These are phyloP conservation scores for Oscheius sp. DNA, from an alignment of 1,140 invertebrate genomes.

Conservation along the genomic window DNA sequence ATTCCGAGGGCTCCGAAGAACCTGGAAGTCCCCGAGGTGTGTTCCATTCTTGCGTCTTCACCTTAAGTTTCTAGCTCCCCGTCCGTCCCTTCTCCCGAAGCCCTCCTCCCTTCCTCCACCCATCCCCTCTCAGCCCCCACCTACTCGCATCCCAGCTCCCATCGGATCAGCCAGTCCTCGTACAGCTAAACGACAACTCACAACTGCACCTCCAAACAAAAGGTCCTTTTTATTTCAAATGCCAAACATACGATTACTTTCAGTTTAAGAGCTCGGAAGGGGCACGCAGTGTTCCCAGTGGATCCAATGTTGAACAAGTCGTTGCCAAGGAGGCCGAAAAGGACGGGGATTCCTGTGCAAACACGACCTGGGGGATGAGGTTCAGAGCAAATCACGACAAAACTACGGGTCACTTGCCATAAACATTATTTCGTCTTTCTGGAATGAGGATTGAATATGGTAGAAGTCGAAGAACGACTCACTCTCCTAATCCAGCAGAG, in stretches of 20 bases:
- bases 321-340: constrained; percentile 14
- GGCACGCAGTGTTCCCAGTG: constrained; percentile 29
- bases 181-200: not conserved
- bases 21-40: constrained; percentile 11
- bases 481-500: too few relatives aligned
- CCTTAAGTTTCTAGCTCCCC: not conserved
- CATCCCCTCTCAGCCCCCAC: not conserved
- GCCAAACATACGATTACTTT: not conserved
- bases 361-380: too few relatives aligned
- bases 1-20: constrained; percentile 1
- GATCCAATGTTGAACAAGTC: constrained; percentile 33
- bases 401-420: too few relatives aligned
- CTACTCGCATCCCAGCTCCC: constrained; percentile 2
- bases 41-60: not conserved
- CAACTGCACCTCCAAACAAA: not conserved
- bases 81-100: not conserved
- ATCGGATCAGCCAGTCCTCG: not conserved
- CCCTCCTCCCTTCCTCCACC: constrained; percentile 11
- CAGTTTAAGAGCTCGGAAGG: constrained; percentile 26
- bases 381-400: too few relatives aligned
- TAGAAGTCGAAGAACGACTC: too few relatives aligned
- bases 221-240: not conserved
- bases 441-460: too few relatives aligned
- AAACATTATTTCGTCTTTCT: too few relatives aligned
- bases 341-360: not conserved